Percentiles rank a stretch among this genome's conserved stretches.
Conservation (phyloP, 2,888 invertebrate species). For the Dolomedes plantarius region DNA sequence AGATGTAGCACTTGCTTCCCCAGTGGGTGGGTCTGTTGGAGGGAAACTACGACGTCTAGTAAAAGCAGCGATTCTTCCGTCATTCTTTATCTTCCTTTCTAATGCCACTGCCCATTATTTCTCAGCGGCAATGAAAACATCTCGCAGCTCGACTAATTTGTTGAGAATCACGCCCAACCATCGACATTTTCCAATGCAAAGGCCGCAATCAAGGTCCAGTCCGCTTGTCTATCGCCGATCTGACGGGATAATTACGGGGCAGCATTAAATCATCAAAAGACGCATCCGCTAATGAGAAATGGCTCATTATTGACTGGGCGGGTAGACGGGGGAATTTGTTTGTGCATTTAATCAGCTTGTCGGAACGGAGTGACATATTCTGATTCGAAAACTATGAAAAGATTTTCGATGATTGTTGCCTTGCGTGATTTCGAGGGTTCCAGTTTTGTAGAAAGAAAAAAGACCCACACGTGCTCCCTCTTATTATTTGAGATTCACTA, state of each 20-base stretch:
- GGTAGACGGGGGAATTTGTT: conserved; percentile 56
- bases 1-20: too few species aligned
- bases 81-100: too few species aligned
- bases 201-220: conserved; percentile 47
- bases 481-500: background rate
- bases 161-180: conserved; percentile 43
- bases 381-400: conserved; percentile 49
- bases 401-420: conserved; percentile 32
- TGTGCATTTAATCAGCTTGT: conserved; percentile 65
- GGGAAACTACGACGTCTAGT: background rate
- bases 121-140: background rate
- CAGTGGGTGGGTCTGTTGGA: too few species aligned
- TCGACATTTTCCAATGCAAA: conserved; percentile 42
- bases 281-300: conserved; percentile 58
- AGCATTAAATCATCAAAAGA: conserved; percentile 62
- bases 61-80: background rate
- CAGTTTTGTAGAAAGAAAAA: background rate
- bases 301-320: conserved; percentile 48
- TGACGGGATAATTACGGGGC: conserved; percentile 61
- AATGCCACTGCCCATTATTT: too few species aligned
- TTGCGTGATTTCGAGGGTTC: conserved; percentile 38
- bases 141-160: conserved; percentile 44
- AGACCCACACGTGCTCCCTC: background rate
- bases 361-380: conserved; percentile 51
- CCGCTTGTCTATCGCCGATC: conserved; percentile 19